phyloP scores from a whole-genome alignment of 2,888 invertebrate species.

The Listrodromus nycthemerus region DNA sequence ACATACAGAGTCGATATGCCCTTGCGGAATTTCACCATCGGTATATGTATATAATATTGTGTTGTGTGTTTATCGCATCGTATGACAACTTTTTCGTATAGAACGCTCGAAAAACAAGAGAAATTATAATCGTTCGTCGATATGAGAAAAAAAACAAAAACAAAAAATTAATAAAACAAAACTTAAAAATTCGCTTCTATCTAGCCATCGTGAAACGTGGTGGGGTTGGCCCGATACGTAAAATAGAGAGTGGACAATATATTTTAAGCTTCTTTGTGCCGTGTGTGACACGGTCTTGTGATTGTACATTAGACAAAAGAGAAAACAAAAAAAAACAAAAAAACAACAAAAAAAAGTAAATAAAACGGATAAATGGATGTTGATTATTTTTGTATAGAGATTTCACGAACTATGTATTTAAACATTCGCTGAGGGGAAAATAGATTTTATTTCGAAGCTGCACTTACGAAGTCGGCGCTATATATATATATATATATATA shows the following conservation, averaged over 20 bases:
- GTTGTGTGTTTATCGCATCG: conserved; percentile 35
- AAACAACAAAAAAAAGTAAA: conserved; percentile 12
- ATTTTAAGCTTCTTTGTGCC: conserved; percentile 57
- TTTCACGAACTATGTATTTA: conserved; percentile 56
- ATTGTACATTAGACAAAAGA: conserved; percentile 56
- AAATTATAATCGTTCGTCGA: conserved; percentile 14
- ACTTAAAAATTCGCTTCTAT: conserved; percentile 56
- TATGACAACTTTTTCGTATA: conserved; percentile 33
- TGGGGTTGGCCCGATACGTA: conserved; percentile 61
- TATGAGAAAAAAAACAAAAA: conserved; percentile 13
- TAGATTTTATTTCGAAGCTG: conserved; percentile 47
- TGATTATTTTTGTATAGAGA: conserved; percentile 69
- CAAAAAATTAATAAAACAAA: conserved; percentile 8
- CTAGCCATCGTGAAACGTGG: conserved; percentile 65
- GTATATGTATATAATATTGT: conserved; percentile 37
- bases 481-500: too few relatives aligned
- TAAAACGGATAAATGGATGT: conserved; percentile 47
- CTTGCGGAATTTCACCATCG: too few relatives aligned
- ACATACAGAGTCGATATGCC: neutral
- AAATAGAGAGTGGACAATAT: conserved; percentile 47
- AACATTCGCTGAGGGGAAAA: conserved; percentile 45
- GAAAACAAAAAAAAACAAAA: conserved; percentile 15
- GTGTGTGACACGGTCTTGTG: conserved; percentile 58
- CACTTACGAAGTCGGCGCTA: neutral
- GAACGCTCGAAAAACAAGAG: conserved; percentile 11